phyloP scores from a whole-genome alignment of 2,888 invertebrate genomes.

The Andrena minutula region DNA sequence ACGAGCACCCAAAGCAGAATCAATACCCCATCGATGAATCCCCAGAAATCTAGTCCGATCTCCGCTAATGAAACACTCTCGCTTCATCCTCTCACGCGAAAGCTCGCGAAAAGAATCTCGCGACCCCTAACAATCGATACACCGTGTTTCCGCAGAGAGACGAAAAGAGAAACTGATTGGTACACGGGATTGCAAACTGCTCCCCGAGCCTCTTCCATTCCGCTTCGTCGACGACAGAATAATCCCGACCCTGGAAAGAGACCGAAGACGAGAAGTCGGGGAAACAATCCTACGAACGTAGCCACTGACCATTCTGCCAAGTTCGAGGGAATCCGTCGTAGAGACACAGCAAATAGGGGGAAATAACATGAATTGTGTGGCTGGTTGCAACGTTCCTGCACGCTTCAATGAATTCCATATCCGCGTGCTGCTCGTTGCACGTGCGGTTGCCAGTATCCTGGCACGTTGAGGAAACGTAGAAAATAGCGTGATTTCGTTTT shows the following conservation, averaged over 20 bases:
- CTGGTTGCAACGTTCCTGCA: neutral
- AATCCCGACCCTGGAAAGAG: too few relatives aligned
- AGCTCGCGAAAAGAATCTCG: neutral
- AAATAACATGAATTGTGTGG: neutral
- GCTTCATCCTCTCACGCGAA: neutral
- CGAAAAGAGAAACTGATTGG: neutral
- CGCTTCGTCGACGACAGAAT: neutral
- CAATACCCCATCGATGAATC: neutral
- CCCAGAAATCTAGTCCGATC: neutral
- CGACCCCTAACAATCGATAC: neutral
- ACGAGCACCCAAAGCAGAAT: neutral
- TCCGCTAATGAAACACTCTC: neutral
- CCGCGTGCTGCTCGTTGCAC: conserved; percentile 22
- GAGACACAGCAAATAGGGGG: neutral
- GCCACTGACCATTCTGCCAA: neutral
- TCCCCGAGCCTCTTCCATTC: neutral
- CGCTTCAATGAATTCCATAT: conserved; percentile 23
- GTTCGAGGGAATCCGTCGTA: neutral
- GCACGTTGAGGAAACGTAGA: conserved; percentile 16
- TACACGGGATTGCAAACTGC: neutral
- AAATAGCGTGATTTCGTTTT: conserved; percentile 26
- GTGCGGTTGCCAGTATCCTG: conserved; percentile 8
- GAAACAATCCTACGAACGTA: too few relatives aligned
- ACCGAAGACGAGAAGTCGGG: too few relatives aligned
- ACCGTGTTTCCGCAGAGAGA: neutral